Conservation (phyloP, 2,888 invertebrate genomes). For the Adelognathus sp. region DNA sequence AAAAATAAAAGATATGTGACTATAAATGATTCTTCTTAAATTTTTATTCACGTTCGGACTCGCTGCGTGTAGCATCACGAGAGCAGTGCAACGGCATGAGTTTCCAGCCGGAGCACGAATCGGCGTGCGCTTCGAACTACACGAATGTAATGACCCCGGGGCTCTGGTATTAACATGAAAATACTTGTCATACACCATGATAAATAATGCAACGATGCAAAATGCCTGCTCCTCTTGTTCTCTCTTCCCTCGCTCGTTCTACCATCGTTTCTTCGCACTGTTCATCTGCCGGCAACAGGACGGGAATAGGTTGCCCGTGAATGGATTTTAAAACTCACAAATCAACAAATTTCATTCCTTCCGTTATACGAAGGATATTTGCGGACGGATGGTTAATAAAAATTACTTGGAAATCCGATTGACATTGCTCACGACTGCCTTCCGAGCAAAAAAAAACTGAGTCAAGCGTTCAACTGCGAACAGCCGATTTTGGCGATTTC, state of each 20-base stretch:
- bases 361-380: no score
- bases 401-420: no score
- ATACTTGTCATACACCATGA: constrained; percentile 74
- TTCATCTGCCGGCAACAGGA: background rate
- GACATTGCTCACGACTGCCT: no score
- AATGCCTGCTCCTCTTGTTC: constrained; percentile 62
- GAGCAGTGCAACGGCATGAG: constrained; percentile 39
- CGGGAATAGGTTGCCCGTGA: no score
- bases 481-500: no score
- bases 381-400: no score
- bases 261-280: background rate
- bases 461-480: no score
- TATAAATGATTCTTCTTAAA: background rate
- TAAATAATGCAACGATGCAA: constrained; percentile 75
- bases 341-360: no score
- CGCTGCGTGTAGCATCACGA: background rate
- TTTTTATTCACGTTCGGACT: background rate
- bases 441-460: no score
- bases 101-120: constrained; percentile 46
- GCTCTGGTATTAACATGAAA: constrained; percentile 73
- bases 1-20: background rate
- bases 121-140: constrained; percentile 56
- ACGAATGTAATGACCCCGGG: constrained; percentile 68
- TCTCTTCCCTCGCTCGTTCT: constrained; percentile 26
- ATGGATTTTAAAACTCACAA: no score